Evolutionary conservation across 2,888 invertebrate genomes (phyloP), one percentile per base, ranked within the genome.

Genomic region (Drosophila antonietae): DNA sequence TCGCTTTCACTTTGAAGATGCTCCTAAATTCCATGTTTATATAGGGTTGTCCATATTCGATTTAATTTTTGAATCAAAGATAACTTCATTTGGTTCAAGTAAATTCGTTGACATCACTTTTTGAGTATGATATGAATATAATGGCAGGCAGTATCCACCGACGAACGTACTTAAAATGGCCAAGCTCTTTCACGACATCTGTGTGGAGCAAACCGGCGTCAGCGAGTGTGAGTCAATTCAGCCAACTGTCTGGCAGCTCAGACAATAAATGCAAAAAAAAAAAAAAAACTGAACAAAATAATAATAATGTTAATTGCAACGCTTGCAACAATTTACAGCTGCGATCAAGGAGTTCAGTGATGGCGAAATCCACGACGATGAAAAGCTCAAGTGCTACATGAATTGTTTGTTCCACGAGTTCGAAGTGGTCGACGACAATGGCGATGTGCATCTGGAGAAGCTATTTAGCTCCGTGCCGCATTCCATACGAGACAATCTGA

Each of bases 291-390:
- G 15, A 6, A 15, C 15, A 39, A 39, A 47, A 44, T 23, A 49
- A 44, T 12, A 52, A 68, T 74, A 67, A 53, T 55, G 44, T 20
- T 63, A 71, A 66, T 65, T 65, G 69, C 60, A 71, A 73, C 39
- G 18, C 47, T 56, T 55, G 62, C 58, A 41, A 47, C 52, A 47
- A 60, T 60, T 56, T 53, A 10, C 73, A 92, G 93, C 81, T 60
- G 88, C 92, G 53, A 93, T 93, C 68, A 92, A 92, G 75, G 91
- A 92, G 75, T 93, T 93, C 68, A 93, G 93, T 66, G 93, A 93
- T 61, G 93, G 93, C 8, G 90, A 93, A 64, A 88, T 92, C 55
- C 93, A 92, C 62, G 93, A 93, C 15, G 92, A 93, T 60, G 91
- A 91, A 73, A 90, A 89, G 49, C 86, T 93, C 5, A 93, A 93